phyloP scores from a whole-genome alignment of 2,888 invertebrate species.

The Dynastes grantii region DNA sequence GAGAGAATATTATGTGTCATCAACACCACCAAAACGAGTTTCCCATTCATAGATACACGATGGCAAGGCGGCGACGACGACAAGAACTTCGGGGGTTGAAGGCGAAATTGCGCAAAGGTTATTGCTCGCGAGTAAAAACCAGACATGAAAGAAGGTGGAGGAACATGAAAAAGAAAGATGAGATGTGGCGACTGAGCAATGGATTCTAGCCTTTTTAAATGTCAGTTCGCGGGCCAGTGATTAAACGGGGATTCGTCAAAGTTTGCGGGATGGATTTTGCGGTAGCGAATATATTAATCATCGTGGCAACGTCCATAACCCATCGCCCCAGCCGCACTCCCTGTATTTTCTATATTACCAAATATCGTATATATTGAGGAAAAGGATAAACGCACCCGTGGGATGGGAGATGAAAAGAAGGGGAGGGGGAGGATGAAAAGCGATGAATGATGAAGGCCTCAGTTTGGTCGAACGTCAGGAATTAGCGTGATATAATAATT shows the following conservation, averaged over 20 bases:
- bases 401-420: not conserved
- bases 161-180: not conserved
- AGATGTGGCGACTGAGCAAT: not conserved
- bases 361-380: conserved; percentile 1
- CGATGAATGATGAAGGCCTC: conserved; percentile 60
- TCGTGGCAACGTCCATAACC: conserved; percentile 17
- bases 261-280: not conserved
- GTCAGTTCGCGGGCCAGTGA: conserved; percentile 4
- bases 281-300: conserved; percentile 55
- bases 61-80: not conserved
- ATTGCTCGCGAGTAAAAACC: not conserved
- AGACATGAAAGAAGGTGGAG: not conserved
- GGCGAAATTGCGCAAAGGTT: not conserved
- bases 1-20: not conserved
- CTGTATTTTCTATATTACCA: too few relatives aligned
- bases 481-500: conserved; percentile 62
- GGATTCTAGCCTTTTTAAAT: conserved; percentile 20
- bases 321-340: not conserved
- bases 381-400: not conserved
- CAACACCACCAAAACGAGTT: not conserved
- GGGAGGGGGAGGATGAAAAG: conserved; percentile 44
- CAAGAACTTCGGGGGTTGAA: not conserved
- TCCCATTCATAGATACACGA: not conserved
- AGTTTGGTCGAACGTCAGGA: conserved; percentile 56
- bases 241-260: conserved; percentile 36